These are phyloP conservation scores for Notechis scutatus DNA, from an alignment of 2,113 vertebrate genomes.

Conservation along the genomic window DNA sequence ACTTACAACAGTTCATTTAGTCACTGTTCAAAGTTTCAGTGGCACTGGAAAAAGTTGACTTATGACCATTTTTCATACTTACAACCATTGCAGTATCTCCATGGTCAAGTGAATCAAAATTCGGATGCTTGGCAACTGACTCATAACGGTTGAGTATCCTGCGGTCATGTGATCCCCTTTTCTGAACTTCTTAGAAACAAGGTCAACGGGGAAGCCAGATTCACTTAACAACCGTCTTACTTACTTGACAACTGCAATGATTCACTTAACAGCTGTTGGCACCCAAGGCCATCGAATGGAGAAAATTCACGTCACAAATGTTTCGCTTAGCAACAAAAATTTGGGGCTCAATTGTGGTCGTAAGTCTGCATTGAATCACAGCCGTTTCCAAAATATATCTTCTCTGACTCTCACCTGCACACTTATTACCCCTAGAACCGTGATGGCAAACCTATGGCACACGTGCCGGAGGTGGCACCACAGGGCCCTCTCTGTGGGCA, in stretches of 20 bases:
- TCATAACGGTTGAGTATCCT: neutral
- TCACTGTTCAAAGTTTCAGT: neutral
- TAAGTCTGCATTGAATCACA: neutral
- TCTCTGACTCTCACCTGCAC: neutral
- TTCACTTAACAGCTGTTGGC: neutral
- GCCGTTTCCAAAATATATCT: neutral
- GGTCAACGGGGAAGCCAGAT: neutral
- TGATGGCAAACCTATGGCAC: no score
- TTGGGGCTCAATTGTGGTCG: neutral
- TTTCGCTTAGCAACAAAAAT: neutral
- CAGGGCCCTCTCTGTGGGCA: no score
- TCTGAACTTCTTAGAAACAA: neutral
- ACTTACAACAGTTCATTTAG: neutral
- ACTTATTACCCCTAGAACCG: neutral
- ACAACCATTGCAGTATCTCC: neutral
- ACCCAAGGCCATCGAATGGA: no score
- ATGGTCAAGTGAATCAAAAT: neutral
- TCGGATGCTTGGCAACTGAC: neutral
- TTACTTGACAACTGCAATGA: neutral
- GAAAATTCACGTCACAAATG: neutral
- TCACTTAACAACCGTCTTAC: neutral
- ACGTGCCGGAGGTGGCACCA: no score
- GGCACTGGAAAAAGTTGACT: neutral
- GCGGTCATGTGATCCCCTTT: neutral
- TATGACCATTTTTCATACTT: neutral